These are phyloP conservation scores for Epicauta chinensis DNA, from an alignment of 1,140 invertebrate species.

Conservation along the genomic window DNA sequence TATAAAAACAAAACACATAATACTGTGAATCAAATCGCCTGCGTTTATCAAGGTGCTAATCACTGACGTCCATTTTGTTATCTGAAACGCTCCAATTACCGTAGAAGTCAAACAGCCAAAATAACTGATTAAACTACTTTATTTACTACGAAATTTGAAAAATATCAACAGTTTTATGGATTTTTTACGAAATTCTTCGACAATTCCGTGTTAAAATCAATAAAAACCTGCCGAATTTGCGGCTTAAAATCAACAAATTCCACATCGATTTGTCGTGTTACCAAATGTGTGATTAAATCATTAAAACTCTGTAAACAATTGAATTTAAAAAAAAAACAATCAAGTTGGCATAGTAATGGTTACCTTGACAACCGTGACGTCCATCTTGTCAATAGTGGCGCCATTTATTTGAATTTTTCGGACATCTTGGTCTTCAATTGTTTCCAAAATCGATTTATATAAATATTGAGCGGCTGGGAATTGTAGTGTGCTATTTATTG, in stretches of 20 bases:
- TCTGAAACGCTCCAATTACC: too few species aligned
- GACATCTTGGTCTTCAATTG: background rate
- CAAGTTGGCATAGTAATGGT: background rate
- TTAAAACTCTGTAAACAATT: constrained; percentile 20
- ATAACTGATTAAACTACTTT: too few species aligned
- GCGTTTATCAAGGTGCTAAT: too few species aligned
- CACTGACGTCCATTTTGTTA: too few species aligned
- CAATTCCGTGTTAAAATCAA: background rate
- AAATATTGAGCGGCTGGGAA: constrained; percentile 59
- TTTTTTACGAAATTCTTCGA: background rate
- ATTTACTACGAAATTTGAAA: too few species aligned
- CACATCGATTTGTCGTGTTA: too few species aligned
- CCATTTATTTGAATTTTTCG: constrained; percentile 1
- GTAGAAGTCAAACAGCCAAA: too few species aligned
- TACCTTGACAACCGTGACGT: constrained; percentile 45
- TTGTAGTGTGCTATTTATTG: constrained; percentile 53
- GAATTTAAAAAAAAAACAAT: background rate
- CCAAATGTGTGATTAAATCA: too few species aligned
- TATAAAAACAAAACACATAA: too few species aligned
- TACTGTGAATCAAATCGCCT: too few species aligned
- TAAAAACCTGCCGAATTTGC: too few species aligned
- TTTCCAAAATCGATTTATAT: background rate
- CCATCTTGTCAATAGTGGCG: constrained; percentile 49
- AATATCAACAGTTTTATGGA: constrained; percentile 9
- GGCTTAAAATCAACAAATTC: too few species aligned